phyloP scores from a whole-genome alignment of 1,140 invertebrate genomes.

The Calosoma granatense region DNA sequence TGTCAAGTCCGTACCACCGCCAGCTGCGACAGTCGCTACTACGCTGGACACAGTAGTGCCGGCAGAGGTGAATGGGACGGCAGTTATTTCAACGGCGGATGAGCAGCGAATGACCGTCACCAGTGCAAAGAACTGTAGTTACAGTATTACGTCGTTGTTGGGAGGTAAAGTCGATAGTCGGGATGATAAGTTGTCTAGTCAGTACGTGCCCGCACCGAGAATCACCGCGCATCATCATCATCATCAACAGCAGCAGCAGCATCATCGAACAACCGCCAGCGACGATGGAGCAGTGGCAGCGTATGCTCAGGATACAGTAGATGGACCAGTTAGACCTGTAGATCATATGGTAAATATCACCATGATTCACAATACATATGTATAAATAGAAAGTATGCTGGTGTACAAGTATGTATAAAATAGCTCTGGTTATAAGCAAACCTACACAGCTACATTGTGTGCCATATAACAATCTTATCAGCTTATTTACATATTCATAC shows the following conservation, averaged over 20 bases:
- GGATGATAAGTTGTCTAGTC: slow-evolving; percentile 32
- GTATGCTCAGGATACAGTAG: background rate
- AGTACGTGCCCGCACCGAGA: slow-evolving; percentile 21
- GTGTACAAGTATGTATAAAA: too few relatives aligned
- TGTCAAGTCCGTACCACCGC: slow-evolving; percentile 31
- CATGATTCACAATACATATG: too few relatives aligned
- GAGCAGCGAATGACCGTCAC: slow-evolving; percentile 13
- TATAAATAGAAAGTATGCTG: too few relatives aligned
- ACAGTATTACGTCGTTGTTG: slow-evolving; percentile 67
- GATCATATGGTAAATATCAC: background rate
- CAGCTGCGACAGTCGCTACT: slow-evolving; percentile 19
- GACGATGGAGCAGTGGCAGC: background rate
- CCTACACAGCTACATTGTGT: too few relatives aligned
- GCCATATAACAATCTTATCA: too few relatives aligned
- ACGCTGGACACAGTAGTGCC: background rate
- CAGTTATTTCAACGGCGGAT: slow-evolving; percentile 22
- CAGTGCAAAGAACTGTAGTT: slow-evolving; percentile 40
- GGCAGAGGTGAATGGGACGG: slow-evolving; percentile 16
- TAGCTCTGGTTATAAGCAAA: too few relatives aligned
- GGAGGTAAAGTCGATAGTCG: slow-evolving; percentile 34
- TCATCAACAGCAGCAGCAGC: too few relatives aligned
- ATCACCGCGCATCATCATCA: too few relatives aligned
- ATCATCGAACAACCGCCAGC: background rate
- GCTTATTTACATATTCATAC: too few relatives aligned
- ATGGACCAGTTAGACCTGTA: background rate